Conservation (phyloP, 2,797 vertebrate species). For the Falco columbarius region DNA sequence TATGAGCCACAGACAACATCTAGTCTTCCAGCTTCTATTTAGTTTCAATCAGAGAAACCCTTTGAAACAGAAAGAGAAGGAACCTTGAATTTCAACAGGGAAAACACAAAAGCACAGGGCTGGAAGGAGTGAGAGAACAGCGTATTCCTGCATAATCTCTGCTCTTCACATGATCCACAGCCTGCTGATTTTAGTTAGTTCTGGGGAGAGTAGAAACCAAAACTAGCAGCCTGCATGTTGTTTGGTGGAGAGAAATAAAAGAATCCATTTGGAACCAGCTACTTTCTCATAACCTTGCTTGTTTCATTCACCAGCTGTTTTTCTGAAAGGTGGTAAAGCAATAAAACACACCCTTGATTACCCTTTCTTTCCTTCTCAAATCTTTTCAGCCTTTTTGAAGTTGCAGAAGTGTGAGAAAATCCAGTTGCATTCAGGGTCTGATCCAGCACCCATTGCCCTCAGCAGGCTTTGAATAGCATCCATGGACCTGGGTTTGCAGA, state of each 20-base stretch:
- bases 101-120: background rate
- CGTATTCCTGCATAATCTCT: constrained; percentile 13
- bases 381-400: background rate
- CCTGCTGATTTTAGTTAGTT: constrained; percentile 26
- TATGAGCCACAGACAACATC: constrained; percentile 24
- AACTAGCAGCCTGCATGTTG: constrained; percentile 10
- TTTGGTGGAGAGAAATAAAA: constrained; percentile 32
- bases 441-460: background rate
- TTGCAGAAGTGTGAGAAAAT: constrained; percentile 7
- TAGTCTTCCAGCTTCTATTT: constrained; percentile 10
- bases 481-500: background rate
- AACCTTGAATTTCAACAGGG: background rate
- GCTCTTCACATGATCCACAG: constrained; percentile 9
- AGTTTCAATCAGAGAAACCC: constrained; percentile 18
- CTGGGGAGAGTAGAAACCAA: background rate
- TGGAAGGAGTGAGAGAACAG: constrained; percentile 8
- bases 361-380: background rate
- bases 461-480: background rate
- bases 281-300: constrained; percentile 21
- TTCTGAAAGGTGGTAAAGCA: constrained; percentile 37
- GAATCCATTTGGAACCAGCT: background rate
- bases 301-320: constrained; percentile 23
- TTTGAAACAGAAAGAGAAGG: constrained; percentile 3
- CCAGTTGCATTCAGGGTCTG: background rate
- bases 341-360: constrained; percentile 1